These are phyloP conservation scores for Hippoglossus stenolepis DNA, from an alignment of 2,113 vertebrate species.

Conservation along the genomic window DNA sequence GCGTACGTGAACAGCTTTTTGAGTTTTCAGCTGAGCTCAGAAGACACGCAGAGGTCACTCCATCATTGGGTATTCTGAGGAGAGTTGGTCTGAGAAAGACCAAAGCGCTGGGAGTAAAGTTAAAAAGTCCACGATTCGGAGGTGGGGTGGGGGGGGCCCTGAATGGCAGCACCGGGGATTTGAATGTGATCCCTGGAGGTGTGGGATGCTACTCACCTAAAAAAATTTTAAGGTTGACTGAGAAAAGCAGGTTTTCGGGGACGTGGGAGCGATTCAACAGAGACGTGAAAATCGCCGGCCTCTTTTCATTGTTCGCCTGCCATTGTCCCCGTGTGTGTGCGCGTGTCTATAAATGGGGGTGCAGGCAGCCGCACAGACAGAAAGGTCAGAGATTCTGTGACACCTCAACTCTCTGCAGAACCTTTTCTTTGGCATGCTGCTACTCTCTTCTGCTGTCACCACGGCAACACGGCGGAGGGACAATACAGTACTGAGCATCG, in stretches of 20 bases:
- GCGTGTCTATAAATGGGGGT: slow-evolving; percentile 44
- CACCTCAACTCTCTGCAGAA: slow-evolving; percentile 62
- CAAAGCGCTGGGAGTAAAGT: neutral
- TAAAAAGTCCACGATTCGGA: slow-evolving; percentile 3
- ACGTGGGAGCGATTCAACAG: slow-evolving; percentile 21
- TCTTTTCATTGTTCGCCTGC: slow-evolving; percentile 28
- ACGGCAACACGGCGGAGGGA: slow-evolving; percentile 68
- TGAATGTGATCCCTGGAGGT: slow-evolving; percentile 22
- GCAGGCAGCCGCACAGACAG: slow-evolving; percentile 55
- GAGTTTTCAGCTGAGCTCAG: slow-evolving; percentile 17
- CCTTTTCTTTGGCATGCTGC: slow-evolving; percentile 55
- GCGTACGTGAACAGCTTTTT: slow-evolving; percentile 20
- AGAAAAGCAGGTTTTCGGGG: slow-evolving; percentile 44
- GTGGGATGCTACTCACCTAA: slow-evolving; percentile 5
- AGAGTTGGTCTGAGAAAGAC: neutral
- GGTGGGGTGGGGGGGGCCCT: neutral
- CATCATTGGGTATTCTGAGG: slow-evolving; percentile 34
- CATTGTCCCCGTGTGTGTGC: slow-evolving; percentile 22
- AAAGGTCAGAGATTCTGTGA: slow-evolving; percentile 67
- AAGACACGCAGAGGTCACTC: slow-evolving; percentile 30
- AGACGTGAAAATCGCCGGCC: slow-evolving; percentile 43
- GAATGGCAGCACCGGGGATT: slow-evolving; percentile 26
- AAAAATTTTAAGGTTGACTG: slow-evolving; percentile 42
- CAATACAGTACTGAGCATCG: slow-evolving; percentile 61
- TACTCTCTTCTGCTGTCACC: slow-evolving; percentile 65